phyloP scores from a whole-genome alignment of 1,140 invertebrate species.

The Philopotamus ludificatus region DNA sequence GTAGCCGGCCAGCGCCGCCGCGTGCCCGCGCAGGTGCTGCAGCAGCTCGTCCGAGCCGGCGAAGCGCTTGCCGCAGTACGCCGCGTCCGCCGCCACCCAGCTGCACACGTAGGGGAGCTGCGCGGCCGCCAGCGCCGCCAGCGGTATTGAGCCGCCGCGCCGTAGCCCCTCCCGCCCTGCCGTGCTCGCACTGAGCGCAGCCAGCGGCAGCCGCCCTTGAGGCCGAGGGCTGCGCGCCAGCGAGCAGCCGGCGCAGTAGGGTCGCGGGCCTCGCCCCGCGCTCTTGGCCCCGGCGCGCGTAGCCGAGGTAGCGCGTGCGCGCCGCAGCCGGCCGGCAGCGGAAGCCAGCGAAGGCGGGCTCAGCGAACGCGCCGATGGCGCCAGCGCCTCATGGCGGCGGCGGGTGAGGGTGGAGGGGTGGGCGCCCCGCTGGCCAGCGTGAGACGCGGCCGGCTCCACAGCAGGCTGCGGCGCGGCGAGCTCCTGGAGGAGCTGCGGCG shows the following conservation, averaged over 20 bases:
- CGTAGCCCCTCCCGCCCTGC: constrained; percentile 56
- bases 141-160: constrained; percentile 68
- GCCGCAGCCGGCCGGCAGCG: constrained; percentile 61
- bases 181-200: constrained; percentile 87
- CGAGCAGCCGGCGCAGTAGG: constrained; percentile 89
- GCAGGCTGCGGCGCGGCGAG: constrained; percentile 58
- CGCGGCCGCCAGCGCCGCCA: constrained; percentile 70
- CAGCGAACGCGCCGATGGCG: constrained; percentile 57
- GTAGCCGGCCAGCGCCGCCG: constrained; percentile 66
- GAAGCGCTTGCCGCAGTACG: constrained; percentile 90
- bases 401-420: too few relatives aligned
- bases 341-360: constrained; percentile 58
- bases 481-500: constrained; percentile 55
- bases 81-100: constrained; percentile 85
- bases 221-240: constrained; percentile 71
- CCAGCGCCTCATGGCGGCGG: too few relatives aligned
- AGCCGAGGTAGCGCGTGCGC: constrained; percentile 56
- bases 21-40: constrained; percentile 86
- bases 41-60: constrained; percentile 84
- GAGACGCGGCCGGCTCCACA: constrained; percentile 58
- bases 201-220: constrained; percentile 70
- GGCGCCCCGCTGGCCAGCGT: constrained; percentile 63
- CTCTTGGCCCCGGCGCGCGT: too few relatives aligned
- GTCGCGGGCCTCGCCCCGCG: constrained; percentile 69
- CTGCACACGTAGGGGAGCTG: constrained; percentile 84